Evolutionary conservation across 2,113 vertebrate species (phyloP), one percentile per base, ranked within the genome.

Genomic region (Semnopithecus entellus): DNA sequence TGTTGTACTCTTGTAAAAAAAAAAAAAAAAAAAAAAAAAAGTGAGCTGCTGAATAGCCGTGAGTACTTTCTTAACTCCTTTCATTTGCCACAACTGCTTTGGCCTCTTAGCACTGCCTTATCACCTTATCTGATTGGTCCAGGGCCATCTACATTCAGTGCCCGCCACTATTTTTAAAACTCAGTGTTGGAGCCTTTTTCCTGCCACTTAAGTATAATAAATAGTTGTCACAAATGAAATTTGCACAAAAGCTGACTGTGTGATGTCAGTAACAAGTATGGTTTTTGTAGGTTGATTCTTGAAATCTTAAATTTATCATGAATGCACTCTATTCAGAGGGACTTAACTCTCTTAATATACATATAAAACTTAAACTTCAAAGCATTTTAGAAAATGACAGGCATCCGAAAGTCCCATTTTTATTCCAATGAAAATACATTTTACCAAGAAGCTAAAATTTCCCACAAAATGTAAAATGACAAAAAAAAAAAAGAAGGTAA

Each of bases 271-370:
- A 97, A 91, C 57, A 78, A 94, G 82, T 95, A 94, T 52, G 92
- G 88, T 88, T 96, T 98, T 98, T 97, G 5, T 91, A 96, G 92
- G 64, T 84, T 97, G 95, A 91, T 92, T 96, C 91, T 93, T 93
- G 95, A 96, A 97, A 97, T 97, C 72, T 75, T 89, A 94, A 97
- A 97, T 97, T 97, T 97, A 94, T 88, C 91, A 96, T 96, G 95
- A 97, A 85, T 94, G 82, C 5, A 86, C 82, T 94, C 66, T 96
- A 91, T 97, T 97, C 94, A 97, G 48, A 91, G 59, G 88, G 70
- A 86, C 45, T 95, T 94, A 95, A 83, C 38, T 97, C 82, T 88
- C 86, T 76, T 88, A 57, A 90, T 96, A 92, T 70, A 88, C 80
- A 91, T 27, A 89, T 92, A 96, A 81, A 96, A 96, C 89, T 95